These are phyloP conservation scores for Crotophaga sulcirostris DNA, from an alignment of 2,113 vertebrate genomes.

Conservation along the genomic window DNA sequence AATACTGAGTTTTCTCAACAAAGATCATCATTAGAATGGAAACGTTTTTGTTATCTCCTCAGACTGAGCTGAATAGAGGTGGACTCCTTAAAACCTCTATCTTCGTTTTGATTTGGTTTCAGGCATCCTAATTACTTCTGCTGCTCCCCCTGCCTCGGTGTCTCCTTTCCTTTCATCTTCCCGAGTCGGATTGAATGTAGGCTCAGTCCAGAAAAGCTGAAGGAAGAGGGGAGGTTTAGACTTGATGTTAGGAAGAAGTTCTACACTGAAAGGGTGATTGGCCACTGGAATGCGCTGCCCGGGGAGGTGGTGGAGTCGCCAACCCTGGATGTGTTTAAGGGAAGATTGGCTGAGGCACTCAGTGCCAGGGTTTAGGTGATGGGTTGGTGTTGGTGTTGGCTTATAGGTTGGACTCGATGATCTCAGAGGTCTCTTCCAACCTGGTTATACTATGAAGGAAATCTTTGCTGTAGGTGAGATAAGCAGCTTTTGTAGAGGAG, in stretches of 20 bases:
- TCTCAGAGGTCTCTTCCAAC: too few relatives aligned
- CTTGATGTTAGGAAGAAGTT: too few relatives aligned
- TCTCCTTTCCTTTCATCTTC: neutral
- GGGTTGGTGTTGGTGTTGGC: too few relatives aligned
- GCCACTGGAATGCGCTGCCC: too few relatives aligned
- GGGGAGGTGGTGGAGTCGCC: too few relatives aligned
- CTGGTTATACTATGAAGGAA: too few relatives aligned
- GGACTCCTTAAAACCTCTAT: neutral
- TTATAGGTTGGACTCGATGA: too few relatives aligned
- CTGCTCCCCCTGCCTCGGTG: neutral
- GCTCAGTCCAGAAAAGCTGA: neutral
- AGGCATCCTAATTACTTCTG: neutral
- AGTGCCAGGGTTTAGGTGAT: too few relatives aligned
- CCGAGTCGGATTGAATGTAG: neutral
- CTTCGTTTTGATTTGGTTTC: slow-evolving; percentile 1
- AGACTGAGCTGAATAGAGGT: neutral
- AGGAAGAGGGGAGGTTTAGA: too few relatives aligned
- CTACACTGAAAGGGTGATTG: too few relatives aligned
- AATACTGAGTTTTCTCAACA: neutral
- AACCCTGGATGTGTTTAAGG: too few relatives aligned
- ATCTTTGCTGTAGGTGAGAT: neutral
- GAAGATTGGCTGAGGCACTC: too few relatives aligned
- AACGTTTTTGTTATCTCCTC: neutral
- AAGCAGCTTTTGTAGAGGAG: neutral
- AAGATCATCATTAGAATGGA: neutral